Evolutionary conservation across 64 coral and sea anemone genomes (phyloP), one percentile per base, ranked within the genome.

Genomic region (Porites lutea): DNA sequence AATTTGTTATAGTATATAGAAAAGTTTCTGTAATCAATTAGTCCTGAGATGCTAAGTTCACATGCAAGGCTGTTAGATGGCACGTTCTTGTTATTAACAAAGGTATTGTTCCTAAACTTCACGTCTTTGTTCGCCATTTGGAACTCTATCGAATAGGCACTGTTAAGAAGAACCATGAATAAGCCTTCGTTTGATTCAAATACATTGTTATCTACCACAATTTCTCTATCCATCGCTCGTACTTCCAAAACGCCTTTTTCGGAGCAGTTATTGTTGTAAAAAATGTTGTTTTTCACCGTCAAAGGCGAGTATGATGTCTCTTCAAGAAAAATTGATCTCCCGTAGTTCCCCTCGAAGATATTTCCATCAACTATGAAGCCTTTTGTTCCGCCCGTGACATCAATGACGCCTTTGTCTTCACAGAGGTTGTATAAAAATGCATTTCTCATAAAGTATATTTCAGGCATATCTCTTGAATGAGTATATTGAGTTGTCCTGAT

Each of bases 371-470:
- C 59, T 12, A 74, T 8, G 10, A 96, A 13, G 15, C 13, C 43
- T 13, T 61, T 71, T 18, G 63, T 20, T 8, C 55, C 20, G 2
- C 82, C 14, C 71, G 3, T 13, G n/a, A 89, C 6, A 61, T 60
- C 13, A 10, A 96, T 89, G 4, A 96, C 79, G 18, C 84, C 79
- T 13, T 93, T 93, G 19, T 79, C 59, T 44, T 77, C 52, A 62
- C 86, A 89, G 0, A 55, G 5, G 48, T 96, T 96, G 60, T 23
- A 44, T 21, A 77, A 55, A 52, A 96, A 96, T 6, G 12, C 13
- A 51, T 96, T 96, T 27, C 27, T 54, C n/a, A 48, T 79, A 14
- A 96, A 8, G 13, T 52, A 70, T 23, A 78, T 21, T 76, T 44
- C 44, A 50, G 46, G 73, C 2, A 48, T 47, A n/a, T 20, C 18